Base-by-base conservation (phyloP, 2,113 vertebrate species). In the Oceanodroma tethys region DNA sequence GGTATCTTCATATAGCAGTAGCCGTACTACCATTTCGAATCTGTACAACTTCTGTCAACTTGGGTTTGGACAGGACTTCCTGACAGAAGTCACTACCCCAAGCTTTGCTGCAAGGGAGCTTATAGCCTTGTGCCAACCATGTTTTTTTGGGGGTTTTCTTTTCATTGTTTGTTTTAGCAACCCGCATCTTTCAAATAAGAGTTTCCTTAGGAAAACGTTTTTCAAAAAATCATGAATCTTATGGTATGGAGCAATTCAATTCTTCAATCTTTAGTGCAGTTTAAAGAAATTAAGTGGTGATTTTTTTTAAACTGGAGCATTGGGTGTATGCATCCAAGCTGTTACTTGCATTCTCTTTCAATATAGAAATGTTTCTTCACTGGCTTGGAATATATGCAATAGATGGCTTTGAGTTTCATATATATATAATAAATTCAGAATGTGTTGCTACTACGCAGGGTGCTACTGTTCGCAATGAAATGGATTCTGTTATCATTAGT, bases 401-500 rank as follows among this genome's bases (percentile, higher is more conserved):
- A 90, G 87, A 59, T 90, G 87, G 45, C 71, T 85, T 95, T 94
- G 91, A 95, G 58, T 86, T 95, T 73, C 45, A 32, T 68, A 16
- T 22, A 17, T 22, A 10, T 81, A 3, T 94, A 86, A 88, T 80
- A 82, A 55, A 91, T 97, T 91, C 27, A 43, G 59, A 87, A 91
- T 81, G 30, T 91, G 29, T 85, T 96, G 36, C 52, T 82, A 2
- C 88, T 95, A n/a, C 60, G 91, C 95, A 99, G 99, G 99, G 99
- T 63, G 99, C 99, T 43, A 99, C 99, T 19, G 99, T 99, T 66
- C 98, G 99, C 68, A 99, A 99, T 81, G 99, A 99, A 96, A 98
- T 99, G 98, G 99, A 99, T 92, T 99, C 99, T 50, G 99, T 99
- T 91, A 98, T 99, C 94, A 99, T 99, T 85, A 99, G 99, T 91